Evolutionary conservation across 2,113 vertebrate genomes (phyloP), one percentile per base, ranked within the genome.

Genomic region (Periophthalmodon schlosseri): DNA sequence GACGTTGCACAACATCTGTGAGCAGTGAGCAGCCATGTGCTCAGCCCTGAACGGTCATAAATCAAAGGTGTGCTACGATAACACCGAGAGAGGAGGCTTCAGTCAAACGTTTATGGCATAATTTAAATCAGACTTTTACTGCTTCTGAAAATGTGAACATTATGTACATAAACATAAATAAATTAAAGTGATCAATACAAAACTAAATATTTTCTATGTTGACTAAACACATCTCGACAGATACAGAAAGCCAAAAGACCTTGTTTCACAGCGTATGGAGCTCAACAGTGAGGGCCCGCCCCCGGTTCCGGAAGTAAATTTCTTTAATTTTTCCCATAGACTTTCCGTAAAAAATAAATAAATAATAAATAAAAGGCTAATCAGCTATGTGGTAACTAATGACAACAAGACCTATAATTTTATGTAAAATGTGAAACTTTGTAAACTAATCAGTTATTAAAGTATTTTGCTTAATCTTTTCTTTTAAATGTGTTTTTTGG

Each of bases 121-220:
- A 94, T 94, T 94, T 93, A 96, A 96, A 96, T 94, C 95, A 95
- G 95, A 94, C 91, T 96, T 98, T 97, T 97, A 98, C 96, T 97
- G 95, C 95, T 91, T 95, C 87, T 94, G 93, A 96, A 96, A 96
- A 91, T 95, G 95, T 96, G 95, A 95, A 95, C 95, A 93, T 91
- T 95, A 95, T 96, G 92, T 97, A 97, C 96, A 98, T 95, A 95
- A 94, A 93, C 93, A 96, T 93, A 88, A 97, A 97, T 97, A 97
- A 97, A 95, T 98, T 97, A 98, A 97, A 95, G 93, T 95, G 95
- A 94, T 96, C 95, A 95, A 95, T 96, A 98, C 95, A 97, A 97
- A 98, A 97, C 95, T 97, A 97, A 96, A 96, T 95, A 95, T 95
- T 93, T 85, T 94, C 96, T 96, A 96, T 96, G 93, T 91, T 94